Evolutionary conservation across 2,797 vertebrate genomes (phyloP).

Genomic region (Cossypha dichroa): DNA sequence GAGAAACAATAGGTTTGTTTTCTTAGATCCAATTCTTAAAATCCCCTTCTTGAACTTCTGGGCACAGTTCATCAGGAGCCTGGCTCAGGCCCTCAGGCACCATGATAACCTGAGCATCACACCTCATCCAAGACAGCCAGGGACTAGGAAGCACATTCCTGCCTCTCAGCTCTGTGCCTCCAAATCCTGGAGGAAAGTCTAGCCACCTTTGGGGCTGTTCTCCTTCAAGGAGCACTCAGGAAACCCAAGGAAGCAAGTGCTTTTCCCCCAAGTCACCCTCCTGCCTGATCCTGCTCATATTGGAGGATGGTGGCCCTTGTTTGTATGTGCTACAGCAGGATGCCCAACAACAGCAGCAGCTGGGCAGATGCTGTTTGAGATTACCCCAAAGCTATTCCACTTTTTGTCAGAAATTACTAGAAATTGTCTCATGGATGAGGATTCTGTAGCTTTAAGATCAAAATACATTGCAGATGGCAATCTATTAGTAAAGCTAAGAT

Average conservation of each 20-base stretch:
- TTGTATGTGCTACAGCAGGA: not conserved
- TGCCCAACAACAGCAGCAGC: not conserved
- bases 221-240: not conserved
- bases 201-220: accelerated
- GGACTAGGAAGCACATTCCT: not conserved
- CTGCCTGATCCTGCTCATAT: not conserved
- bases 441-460: not conserved
- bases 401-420: not conserved
- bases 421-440: not conserved
- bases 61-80: not conserved
- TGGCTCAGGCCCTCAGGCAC: not conserved
- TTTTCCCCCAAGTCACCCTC: not conserved
- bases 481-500: not conserved
- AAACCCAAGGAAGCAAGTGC: not conserved
- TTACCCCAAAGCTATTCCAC: not conserved
- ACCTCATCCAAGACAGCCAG: not conserved
- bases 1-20: not conserved
- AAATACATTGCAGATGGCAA: not conserved
- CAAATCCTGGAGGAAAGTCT: not conserved
- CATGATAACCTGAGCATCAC: too few relatives aligned
- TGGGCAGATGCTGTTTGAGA: not conserved
- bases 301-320: not conserved
- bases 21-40: not conserved
- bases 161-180: not conserved
- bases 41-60: not conserved